Evolutionary conservation across 2,888 invertebrate genomes (phyloP), one percentile per base, ranked within the genome.

Genomic region (Ischnus inquisitorius): DNA sequence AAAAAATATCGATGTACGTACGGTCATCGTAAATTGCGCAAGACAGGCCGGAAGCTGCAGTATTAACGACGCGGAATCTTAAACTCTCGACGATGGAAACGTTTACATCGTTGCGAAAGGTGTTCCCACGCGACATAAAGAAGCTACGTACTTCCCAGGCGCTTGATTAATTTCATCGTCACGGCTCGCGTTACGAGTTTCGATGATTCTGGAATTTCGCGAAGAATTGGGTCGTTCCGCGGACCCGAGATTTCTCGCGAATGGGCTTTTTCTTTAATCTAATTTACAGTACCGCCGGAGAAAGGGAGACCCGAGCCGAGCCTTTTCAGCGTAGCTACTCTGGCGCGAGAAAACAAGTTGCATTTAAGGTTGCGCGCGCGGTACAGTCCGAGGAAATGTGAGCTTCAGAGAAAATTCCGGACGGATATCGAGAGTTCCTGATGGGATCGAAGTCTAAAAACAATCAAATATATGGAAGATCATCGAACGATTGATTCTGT

Each of bases 211-310:
- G 71, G n/a, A 41, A 71, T 57, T 34, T 39, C 39, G 16, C 16
- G 19, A 54, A 19, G 69, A 69, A 69, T 54, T 54, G 14, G 54
- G 54, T 54, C 54, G 54, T 14, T n/a, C 54, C 14, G 57, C n/a
- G 41, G 54, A 54, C 54, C n/a, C 39, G 71, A 57, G 54, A 57
- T 71, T 71, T 22, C 54, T 34, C 54, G 57, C 12, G 69, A 19
- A 69, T 39, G 2, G 19, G 16, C 16, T 39, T 19, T 54, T n/a
- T 48, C 54, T 12, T 57, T 39, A 1, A n/a, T 69, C 51, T 19
- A 8, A 25, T 48, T 51, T 69, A 69, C 16, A 48, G 19, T 51
- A 3, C 16, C 19, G 16, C 3, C 48, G 48, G 34, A 51, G 68
- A 69, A 51, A 69, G 68, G 41, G 34, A 10, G 25, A 57, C 12